Conservation (phyloP, 2,797 vertebrate genomes). For the Scolopax bukidnonensis region DNA sequence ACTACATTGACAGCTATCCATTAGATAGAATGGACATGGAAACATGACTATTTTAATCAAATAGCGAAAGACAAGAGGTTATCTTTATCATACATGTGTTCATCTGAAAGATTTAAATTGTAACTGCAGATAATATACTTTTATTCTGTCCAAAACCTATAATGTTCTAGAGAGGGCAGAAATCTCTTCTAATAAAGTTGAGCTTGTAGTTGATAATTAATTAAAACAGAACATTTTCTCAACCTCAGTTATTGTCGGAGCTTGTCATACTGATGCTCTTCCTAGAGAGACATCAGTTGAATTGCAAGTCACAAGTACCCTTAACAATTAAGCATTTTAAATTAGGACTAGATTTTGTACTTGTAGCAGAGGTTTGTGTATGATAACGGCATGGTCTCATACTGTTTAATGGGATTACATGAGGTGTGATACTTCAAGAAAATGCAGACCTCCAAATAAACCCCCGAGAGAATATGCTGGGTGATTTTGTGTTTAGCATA, state of each 20-base stretch:
- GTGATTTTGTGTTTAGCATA: neutral
- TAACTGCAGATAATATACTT: neutral
- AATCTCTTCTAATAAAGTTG: neutral
- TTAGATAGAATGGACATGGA: neutral
- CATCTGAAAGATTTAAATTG: neutral
- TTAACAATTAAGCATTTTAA: neutral
- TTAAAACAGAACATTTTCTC: neutral
- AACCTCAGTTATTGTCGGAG: neutral
- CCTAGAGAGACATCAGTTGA: neutral
- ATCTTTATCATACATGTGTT: neutral
- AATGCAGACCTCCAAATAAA: neutral
- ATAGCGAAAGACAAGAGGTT: neutral
- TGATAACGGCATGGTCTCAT: neutral
- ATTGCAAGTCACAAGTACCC: neutral
- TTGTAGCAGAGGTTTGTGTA: neutral
- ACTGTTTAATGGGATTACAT: neutral
- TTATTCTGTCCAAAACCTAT: neutral
- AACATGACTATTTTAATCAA: neutral
- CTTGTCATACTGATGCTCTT: neutral
- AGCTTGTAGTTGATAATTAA: neutral
- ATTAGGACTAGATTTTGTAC: neutral
- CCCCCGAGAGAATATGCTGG: fast-evolving
- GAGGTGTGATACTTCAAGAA: neutral
- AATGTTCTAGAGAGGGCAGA: neutral
- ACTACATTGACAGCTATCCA: neutral